Conservation (phyloP, 2,888 invertebrate species). For the Metellina segmentata region DNA sequence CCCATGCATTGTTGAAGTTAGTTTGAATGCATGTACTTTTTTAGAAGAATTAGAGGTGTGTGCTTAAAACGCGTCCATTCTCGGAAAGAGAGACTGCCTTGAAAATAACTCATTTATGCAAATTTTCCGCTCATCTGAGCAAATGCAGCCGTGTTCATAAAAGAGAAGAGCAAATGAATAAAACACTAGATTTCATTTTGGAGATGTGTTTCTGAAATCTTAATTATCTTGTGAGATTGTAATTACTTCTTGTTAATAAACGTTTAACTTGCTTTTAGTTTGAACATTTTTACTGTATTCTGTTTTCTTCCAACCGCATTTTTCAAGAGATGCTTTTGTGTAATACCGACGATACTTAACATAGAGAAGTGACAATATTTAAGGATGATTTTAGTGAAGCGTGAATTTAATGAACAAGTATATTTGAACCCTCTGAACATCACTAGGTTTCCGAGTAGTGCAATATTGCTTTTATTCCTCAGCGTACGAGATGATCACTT, state of each 20-base stretch:
- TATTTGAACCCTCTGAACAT: no score
- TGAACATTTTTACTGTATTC: not conserved
- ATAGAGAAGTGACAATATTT: no score
- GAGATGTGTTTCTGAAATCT: conserved; percentile 43
- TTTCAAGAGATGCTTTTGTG: no score
- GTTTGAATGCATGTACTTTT: conserved; percentile 27
- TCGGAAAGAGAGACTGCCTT: not conserved
- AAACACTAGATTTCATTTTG: conserved; percentile 49
- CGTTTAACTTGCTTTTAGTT: conserved; percentile 23
- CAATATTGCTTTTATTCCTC: no score
- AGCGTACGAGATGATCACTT: no score
- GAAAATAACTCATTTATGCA: conserved; percentile 34
- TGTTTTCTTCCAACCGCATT: no score
- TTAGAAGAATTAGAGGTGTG: not conserved
- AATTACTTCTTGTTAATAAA: conserved; percentile 35
- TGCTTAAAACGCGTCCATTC: not conserved
- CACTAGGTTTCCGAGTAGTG: no score
- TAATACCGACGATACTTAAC: no score
- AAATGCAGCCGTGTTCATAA: not conserved
- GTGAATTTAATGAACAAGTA: no score
- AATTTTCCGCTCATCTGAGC: conserved; percentile 8
- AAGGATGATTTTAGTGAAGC: no score
- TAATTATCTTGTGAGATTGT: conserved; percentile 56
- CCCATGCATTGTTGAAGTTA: conserved; percentile 23
- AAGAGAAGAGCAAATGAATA: not conserved